phyloP scores from a whole-genome alignment of 2,888 invertebrate species.

The Acrobasis suavella region DNA sequence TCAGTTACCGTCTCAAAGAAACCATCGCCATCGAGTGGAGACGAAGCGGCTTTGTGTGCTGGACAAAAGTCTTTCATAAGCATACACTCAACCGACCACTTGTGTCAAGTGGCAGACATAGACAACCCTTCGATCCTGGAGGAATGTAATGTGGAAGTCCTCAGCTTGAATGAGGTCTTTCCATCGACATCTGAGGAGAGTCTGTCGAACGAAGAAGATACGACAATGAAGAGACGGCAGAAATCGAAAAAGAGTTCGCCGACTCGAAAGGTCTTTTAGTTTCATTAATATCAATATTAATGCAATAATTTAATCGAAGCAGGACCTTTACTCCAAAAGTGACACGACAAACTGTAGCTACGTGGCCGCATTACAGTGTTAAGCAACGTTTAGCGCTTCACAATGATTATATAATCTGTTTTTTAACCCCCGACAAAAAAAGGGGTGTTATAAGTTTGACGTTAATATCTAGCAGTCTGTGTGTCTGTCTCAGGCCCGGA shows the following conservation, averaged over 20 bases:
- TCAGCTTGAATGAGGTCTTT: constrained; percentile 73
- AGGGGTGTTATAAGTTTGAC: no score
- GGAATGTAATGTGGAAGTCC: constrained; percentile 72
- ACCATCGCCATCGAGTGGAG: constrained; percentile 50
- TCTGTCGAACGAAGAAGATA: constrained; percentile 67
- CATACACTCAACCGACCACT: constrained; percentile 76
- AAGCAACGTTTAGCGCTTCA: no score
- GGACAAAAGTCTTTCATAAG: constrained; percentile 76
- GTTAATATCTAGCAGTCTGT: no score
- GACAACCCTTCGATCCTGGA: constrained; percentile 56
- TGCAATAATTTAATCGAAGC: no score
- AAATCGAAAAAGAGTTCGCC: constrained; percentile 49
- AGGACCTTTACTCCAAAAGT: no score
- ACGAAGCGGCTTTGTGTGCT: constrained; percentile 50
- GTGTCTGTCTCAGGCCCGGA: no score
- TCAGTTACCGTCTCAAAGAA: constrained; percentile 74
- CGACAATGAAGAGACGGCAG: constrained; percentile 50
- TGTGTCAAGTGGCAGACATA: constrained; percentile 62
- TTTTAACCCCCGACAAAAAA: no score
- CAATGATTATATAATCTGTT: no score
- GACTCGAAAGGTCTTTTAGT: constrained; percentile 39
- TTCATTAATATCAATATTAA: neutral
- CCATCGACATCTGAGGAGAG: constrained; percentile 78
- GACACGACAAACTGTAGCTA: no score
- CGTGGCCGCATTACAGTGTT: no score